Percentiles rank a stretch among this genome's conserved stretches.
These are phyloP conservation scores for Drosophila birchii DNA, from an alignment of 2,888 invertebrate species.

Conservation along the genomic window DNA sequence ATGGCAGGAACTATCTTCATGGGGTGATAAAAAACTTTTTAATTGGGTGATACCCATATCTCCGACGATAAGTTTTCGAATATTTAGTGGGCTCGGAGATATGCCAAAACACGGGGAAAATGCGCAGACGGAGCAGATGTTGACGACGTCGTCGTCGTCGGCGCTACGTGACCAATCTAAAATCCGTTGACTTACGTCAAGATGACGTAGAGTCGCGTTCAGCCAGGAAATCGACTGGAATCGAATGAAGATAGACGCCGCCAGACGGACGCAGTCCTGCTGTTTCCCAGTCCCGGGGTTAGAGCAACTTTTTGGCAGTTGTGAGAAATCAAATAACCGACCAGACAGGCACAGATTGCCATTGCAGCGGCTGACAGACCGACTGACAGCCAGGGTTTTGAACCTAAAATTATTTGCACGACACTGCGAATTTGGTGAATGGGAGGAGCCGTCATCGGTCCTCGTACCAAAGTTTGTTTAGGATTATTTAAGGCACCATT, in stretches of 20 bases:
- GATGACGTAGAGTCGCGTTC: constrained; percentile 67
- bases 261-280: constrained; percentile 56
- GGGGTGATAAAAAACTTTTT: constrained; percentile 78
- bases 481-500: constrained; percentile 6
- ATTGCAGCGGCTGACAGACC: constrained; percentile 30
- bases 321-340: constrained; percentile 75
- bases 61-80: constrained; percentile 52
- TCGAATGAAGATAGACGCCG: constrained; percentile 77
- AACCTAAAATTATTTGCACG: constrained; percentile 80
- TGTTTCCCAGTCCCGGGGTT: constrained; percentile 11
- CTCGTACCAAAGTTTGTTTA: not conserved
- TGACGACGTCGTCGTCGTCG: constrained; percentile 26
- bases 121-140: constrained; percentile 47
- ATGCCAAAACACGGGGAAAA: constrained; percentile 52
- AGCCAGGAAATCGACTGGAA: constrained; percentile 75
- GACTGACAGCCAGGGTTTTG: constrained; percentile 67
- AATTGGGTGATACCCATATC: constrained; percentile 66
- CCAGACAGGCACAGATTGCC: constrained; percentile 44
- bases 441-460: not conserved
- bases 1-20: constrained; percentile 61
- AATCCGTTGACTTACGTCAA: constrained; percentile 81
- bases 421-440: constrained; percentile 43
- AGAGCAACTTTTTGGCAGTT: constrained; percentile 49
- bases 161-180: constrained; percentile 76
- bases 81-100: constrained; percentile 45